Evolutionary conservation across 2,113 vertebrate genomes (phyloP), one percentile per base, ranked within the genome.

Genomic region (Hemiprocne comata): DNA sequence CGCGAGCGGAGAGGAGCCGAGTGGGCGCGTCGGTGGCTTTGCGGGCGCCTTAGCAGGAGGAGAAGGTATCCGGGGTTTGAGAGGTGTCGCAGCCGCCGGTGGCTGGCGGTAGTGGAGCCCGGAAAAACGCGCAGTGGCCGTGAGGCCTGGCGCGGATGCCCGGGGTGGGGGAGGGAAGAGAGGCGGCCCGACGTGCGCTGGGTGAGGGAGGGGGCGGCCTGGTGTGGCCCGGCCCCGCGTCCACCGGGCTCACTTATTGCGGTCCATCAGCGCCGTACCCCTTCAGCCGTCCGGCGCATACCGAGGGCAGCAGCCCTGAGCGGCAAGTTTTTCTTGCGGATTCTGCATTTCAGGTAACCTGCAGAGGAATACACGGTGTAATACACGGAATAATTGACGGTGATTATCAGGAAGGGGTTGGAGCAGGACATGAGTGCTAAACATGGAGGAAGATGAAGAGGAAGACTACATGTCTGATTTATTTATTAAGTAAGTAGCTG

Each of bases 381-480:
- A n/a, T n/a, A n/a, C n/a, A n/a, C n/a, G n/a, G n/a, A n/a, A n/a
- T n/a, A n/a, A n/a, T 3, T 44, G 77, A 21, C 6, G 2, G 40
- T 7, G 40, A 9, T 38, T 2, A 1, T 9, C 64, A 84, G 44
- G 4, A 8, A 15, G 42, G 21, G 28, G 7, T 33, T 29, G 19
- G n/a, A 16, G 9, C 11, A 29, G 38, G 64, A 31, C 24, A 6
- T 5, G 50, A 57, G 80, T 70, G 54, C 62, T 62, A 14, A 97
- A 13, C 44, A 99, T 99, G 99, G 98, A 98, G 36, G 98, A 98
- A 11, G 97, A 98, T 15, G 99, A 98, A 16, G 99, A 99, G 67
- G 99, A 99, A 6, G 99, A 99, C 85, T 99, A 99, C 54, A 99
- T 99, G 99, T 99, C 99, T 7, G 99, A 99, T 87, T 97, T 98